Evolutionary conservation across 2,113 vertebrate genomes (phyloP).

Genomic region (Pomatorhinus ruficollis): DNA sequence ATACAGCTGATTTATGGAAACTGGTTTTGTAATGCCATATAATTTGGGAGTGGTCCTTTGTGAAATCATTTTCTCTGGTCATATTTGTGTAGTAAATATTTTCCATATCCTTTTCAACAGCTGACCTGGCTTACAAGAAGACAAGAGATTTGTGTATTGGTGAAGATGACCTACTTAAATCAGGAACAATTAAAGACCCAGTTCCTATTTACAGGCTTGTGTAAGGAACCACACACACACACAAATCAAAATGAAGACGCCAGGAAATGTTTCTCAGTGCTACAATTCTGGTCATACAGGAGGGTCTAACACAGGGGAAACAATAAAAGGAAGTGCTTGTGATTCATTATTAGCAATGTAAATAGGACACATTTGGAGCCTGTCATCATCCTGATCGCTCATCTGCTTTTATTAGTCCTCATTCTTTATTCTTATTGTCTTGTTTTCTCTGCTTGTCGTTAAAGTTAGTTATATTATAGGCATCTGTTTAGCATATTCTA

Average conservation of each 20-base stretch:
- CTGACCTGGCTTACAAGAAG: background rate
- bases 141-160: background rate
- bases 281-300: background rate
- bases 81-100: background rate
- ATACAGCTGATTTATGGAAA: background rate
- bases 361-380: constrained; percentile 57
- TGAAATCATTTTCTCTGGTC: background rate
- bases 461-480: constrained; percentile 55
- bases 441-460: background rate
- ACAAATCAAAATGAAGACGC: background rate
- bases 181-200: constrained; percentile 36
- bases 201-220: background rate
- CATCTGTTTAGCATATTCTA: constrained; percentile 63
- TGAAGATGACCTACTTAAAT: constrained; percentile 54
- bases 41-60: background rate
- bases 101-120: background rate
- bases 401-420: constrained; percentile 57
- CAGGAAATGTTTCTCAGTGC: constrained; percentile 1
- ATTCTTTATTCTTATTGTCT: constrained; percentile 64
- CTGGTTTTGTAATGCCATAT: background rate
- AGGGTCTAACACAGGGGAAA: background rate
- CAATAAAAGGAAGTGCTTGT: background rate
- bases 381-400: constrained; percentile 47
- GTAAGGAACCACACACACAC: background rate
- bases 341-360: constrained; percentile 60